phyloP scores from a whole-genome alignment of 2,888 invertebrate genomes.

The Melanargia galathea region DNA sequence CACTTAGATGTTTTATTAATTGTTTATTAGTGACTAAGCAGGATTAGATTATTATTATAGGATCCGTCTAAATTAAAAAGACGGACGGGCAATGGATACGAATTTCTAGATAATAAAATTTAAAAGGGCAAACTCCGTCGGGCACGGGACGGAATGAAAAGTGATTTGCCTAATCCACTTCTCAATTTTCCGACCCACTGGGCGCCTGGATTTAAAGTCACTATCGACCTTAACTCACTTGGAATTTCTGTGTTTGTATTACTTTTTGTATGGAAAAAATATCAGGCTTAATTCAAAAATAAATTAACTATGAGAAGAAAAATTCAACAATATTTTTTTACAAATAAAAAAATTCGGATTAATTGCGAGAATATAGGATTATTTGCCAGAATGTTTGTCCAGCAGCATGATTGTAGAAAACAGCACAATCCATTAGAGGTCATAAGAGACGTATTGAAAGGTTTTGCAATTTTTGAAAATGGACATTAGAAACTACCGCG shows the following conservation, averaged over 20 bases:
- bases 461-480: no score
- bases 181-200: slow-evolving; percentile 78
- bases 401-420: no score
- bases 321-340: no score
- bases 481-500: no score
- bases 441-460: no score
- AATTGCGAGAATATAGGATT: no score
- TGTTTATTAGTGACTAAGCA: no score
- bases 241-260: slow-evolving; percentile 36
- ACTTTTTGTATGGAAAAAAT: not conserved
- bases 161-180: slow-evolving; percentile 82
- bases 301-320: not conserved
- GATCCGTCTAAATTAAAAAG: not conserved
- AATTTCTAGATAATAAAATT: slow-evolving; percentile 75
- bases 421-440: no score
- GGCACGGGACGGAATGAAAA: slow-evolving; percentile 73
- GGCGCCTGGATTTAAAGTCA: slow-evolving; percentile 59
- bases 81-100: slow-evolving; percentile 20
- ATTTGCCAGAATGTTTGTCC: no score
- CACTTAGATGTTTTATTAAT: no score
- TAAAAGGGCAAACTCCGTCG: slow-evolving; percentile 79
- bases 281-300: not conserved
- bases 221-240: slow-evolving; percentile 54
- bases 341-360: no score
- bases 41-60: no score